Evolutionary conservation across 2,888 invertebrate genomes (phyloP).

Genomic region (Terebella lapidaria): DNA sequence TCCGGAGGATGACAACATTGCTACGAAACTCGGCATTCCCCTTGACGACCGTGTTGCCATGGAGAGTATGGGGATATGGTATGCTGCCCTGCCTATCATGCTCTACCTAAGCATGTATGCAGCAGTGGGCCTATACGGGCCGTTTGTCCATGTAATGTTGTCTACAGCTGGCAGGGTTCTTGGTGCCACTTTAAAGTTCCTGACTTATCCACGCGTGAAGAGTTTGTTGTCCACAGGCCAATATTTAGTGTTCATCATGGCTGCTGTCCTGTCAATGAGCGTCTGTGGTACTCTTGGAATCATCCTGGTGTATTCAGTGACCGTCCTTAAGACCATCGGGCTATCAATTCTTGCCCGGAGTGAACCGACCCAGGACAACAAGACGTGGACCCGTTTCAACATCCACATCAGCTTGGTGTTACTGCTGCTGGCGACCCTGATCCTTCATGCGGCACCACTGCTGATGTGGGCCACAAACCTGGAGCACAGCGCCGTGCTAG

Average conservation of each 20-base stretch:
- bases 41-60: slow-evolving; percentile 19
- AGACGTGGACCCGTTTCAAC: background rate
- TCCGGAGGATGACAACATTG: slow-evolving; percentile 25
- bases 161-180: background rate
- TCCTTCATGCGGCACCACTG: background rate
- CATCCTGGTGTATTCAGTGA: background rate
- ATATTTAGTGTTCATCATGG: background rate
- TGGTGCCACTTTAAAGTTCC: too few species aligned
- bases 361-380: background rate
- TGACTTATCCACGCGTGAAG: too few species aligned
- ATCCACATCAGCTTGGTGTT: background rate
- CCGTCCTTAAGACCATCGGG: background rate
- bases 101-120: slow-evolving; percentile 24
- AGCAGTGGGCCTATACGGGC: slow-evolving; percentile 13
- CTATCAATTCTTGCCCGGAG: background rate
- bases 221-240: too few species aligned
- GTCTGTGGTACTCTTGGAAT: background rate
- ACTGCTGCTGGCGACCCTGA: background rate
- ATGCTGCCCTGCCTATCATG: slow-evolving; percentile 21
- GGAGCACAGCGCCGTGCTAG: background rate
- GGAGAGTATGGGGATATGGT: slow-evolving; percentile 16
- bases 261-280: background rate
- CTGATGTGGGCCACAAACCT: background rate
- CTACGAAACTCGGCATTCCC: slow-evolving; percentile 14
- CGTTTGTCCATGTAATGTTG: slow-evolving; percentile 4